A percentile compares a stretch with the other conserved stretches of the same genome.
phyloP scores from a whole-genome alignment of 2,797 vertebrate genomes.

The Hydrolagus colliei region DNA sequence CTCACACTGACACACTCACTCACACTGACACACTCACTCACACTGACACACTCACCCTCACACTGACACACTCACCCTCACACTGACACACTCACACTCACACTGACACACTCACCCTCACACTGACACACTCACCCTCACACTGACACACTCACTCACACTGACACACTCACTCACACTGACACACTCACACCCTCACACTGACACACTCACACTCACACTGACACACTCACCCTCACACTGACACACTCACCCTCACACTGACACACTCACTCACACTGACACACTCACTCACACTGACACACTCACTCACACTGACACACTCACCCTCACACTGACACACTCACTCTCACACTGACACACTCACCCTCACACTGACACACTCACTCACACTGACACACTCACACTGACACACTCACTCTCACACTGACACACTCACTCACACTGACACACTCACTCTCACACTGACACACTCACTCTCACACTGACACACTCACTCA shows the following conservation, averaged over 20 bases:
- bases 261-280: too few relatives aligned
- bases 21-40: too few relatives aligned
- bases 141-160: background rate
- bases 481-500: too few relatives aligned
- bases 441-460: background rate
- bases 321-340: too few relatives aligned
- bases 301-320: background rate
- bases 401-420: too few relatives aligned
- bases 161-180: background rate
- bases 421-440: background rate
- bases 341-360: too few relatives aligned
- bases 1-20: background rate
- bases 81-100: background rate
- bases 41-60: too few relatives aligned
- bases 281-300: background rate
- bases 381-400: background rate
- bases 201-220: too few relatives aligned
- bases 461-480: too few relatives aligned
- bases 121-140: background rate
- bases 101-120: background rate
- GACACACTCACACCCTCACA: background rate
- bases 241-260: too few relatives aligned
- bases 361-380: background rate
- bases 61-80: background rate
- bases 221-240: background rate